Evolutionary conservation across 2,797 vertebrate species (phyloP).

Genomic region (Coendou prehensilis): DNA sequence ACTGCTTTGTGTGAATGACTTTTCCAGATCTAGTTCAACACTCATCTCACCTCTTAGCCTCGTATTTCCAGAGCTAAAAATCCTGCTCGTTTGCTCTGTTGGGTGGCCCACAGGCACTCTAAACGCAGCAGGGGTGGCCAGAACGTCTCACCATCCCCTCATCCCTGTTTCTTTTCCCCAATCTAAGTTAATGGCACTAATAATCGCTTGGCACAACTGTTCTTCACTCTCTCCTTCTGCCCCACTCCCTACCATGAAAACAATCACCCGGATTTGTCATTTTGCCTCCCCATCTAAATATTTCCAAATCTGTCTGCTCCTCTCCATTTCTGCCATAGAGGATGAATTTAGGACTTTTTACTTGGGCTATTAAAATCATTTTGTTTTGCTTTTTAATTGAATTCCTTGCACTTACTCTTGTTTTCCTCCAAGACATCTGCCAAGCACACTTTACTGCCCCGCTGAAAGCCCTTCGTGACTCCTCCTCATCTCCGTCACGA

Average conservation of each 20-base stretch:
- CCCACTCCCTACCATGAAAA: neutral
- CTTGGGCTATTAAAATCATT: neutral
- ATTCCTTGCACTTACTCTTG: neutral
- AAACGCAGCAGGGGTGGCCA: neutral
- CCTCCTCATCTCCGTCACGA: neutral
- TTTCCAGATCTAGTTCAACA: neutral
- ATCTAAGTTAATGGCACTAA: neutral
- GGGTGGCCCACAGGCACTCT: neutral
- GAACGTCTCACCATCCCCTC: neutral
- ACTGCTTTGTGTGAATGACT: neutral
- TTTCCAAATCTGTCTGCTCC: neutral
- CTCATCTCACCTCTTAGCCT: neutral
- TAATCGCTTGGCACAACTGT: neutral
- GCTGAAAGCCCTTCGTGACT: neutral
- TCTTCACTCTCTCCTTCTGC: neutral
- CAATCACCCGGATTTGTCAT: neutral
- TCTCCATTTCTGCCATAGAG: neutral
- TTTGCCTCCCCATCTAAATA: neutral
- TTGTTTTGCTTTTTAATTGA: neutral
- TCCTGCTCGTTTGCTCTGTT: neutral
- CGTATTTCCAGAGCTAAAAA: neutral
- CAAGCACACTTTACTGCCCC: neutral
- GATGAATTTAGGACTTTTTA: neutral
- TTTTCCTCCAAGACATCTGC: conserved; percentile 50
- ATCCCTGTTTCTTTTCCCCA: neutral